These are phyloP conservation scores for Falco naumanni DNA, from an alignment of 2,797 vertebrate genomes.

Conservation along the genomic window DNA sequence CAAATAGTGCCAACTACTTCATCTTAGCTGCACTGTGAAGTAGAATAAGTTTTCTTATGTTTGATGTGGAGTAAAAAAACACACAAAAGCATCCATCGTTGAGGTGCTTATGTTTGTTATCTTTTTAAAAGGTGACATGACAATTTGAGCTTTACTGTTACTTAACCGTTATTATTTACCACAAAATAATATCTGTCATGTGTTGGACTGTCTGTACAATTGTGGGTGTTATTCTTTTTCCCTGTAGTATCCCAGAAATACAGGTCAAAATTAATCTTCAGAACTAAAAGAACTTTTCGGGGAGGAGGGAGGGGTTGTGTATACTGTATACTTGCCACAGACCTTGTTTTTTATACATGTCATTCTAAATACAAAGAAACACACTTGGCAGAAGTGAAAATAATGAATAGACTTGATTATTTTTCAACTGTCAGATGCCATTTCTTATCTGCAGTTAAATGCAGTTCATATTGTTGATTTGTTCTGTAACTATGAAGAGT, in stretches of 20 bases:
- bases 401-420: neutral
- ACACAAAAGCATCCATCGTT: neutral
- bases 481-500: neutral
- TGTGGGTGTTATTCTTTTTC: neutral
- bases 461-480: neutral
- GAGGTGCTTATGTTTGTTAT: neutral
- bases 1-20: neutral
- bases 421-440: neutral
- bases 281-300: neutral
- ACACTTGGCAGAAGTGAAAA: neutral
- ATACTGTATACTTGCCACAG: neutral
- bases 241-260: neutral
- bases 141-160: neutral
- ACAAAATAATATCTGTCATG: neutral
- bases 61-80: neutral
- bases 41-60: neutral
- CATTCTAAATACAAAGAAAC: neutral
- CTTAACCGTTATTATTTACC: neutral
- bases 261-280: neutral
- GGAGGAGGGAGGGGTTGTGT: too few relatives aligned
- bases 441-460: neutral
- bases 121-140: neutral
- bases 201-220: neutral
- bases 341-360: neutral
- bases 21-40: neutral